Percentiles rank a stretch among this genome's conserved stretches.
Evolutionary conservation across 2,113 vertebrate genomes (phyloP).

Genomic region (Lycaon pictus): DNA sequence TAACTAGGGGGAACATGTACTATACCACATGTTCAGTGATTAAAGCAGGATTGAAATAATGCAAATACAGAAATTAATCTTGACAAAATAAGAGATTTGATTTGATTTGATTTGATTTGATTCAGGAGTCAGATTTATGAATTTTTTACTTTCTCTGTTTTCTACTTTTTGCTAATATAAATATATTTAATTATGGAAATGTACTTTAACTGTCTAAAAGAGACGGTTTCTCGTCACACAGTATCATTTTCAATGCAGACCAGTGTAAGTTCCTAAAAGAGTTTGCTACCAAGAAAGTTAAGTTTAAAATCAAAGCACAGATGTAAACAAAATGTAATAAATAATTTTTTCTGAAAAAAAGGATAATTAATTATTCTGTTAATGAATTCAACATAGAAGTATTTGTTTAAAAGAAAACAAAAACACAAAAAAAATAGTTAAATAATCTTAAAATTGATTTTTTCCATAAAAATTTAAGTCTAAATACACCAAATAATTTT

Average conservation of each 20-base stretch:
- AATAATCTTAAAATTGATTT: not conserved
- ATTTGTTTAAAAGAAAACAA: constrained; percentile 37
- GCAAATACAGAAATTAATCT: not conserved
- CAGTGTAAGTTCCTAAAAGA: not conserved
- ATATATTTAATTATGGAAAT: constrained; percentile 13
- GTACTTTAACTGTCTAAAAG: not conserved
- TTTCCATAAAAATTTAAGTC: not conserved
- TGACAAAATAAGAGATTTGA: not conserved
- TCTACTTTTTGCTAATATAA: not conserved
- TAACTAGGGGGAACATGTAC: not conserved
- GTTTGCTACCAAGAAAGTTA: constrained; percentile 4
- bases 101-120: not conserved
- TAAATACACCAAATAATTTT: not conserved
- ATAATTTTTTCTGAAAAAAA: not conserved
- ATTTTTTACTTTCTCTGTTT: constrained; percentile 41
- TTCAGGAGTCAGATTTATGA: not conserved
- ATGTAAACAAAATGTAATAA: not conserved
- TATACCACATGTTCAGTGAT: not conserved
- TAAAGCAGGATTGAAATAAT: not conserved
- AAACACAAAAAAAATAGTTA: not conserved
- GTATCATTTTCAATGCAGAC: not conserved
- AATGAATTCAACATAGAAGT: not conserved
- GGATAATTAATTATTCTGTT: not conserved
- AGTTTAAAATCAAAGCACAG: constrained; percentile 35
- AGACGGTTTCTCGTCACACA: not conserved